Percentiles rank a stretch among this genome's conserved stretches.
phyloP scores from a whole-genome alignment of 2,797 vertebrate species.

The Hephaestus fuliginosus region DNA sequence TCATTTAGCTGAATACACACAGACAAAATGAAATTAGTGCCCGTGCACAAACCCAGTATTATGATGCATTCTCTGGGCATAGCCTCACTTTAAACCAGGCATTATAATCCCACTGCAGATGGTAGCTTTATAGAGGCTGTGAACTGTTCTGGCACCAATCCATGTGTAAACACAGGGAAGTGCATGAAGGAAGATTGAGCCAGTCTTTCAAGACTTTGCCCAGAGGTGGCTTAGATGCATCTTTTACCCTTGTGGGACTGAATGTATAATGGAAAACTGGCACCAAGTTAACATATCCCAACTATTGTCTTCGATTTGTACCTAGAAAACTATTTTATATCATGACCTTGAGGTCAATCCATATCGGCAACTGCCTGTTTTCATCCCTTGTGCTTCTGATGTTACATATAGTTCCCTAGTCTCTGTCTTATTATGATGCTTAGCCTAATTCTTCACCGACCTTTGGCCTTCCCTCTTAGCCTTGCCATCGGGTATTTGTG shows the following conservation, averaged over 20 bases:
- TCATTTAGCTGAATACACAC: constrained; percentile 4
- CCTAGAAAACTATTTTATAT: neutral
- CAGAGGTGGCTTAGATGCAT: constrained; percentile 20
- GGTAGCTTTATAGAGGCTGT: constrained; percentile 21
- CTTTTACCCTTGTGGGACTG: neutral
- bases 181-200: constrained; percentile 11
- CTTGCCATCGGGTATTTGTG: neutral
- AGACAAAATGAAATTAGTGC: neutral
- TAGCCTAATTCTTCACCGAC: constrained; percentile 5
- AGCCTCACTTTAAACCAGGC: constrained; percentile 19
- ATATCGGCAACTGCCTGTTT: neutral
- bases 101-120: constrained; percentile 27
- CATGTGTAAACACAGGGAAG: constrained; percentile 14
- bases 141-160: constrained; percentile 33
- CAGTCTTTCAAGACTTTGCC: neutral
- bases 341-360: neutral
- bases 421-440: neutral
- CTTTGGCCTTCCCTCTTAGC: neutral
- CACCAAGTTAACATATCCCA: neutral
- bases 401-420: neutral
- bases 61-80: constrained; percentile 21
- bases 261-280: neutral
- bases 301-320: neutral
- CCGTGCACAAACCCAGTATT: constrained; percentile 9
- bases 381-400: neutral